Conservation (phyloP, 2,113 vertebrate species). For the Ceratotherium simum region DNA sequence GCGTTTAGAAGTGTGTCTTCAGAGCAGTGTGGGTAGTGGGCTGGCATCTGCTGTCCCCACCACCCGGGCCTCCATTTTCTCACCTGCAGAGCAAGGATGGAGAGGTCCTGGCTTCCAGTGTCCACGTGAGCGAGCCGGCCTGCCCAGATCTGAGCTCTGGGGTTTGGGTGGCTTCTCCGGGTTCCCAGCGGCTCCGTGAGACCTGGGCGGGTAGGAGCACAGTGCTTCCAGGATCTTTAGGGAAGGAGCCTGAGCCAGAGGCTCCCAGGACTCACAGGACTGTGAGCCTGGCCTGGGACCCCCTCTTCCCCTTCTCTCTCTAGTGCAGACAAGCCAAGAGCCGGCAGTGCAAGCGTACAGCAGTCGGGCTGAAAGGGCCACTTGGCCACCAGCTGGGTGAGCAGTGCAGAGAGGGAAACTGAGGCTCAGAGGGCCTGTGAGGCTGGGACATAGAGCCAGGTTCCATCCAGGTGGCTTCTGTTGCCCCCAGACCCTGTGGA, state of each 20-base stretch:
- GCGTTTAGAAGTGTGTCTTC: no score
- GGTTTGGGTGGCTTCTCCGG: not conserved
- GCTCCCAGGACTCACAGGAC: not conserved
- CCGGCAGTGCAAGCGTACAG: fast-evolving
- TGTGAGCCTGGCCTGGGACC: not conserved
- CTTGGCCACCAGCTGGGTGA: not conserved
- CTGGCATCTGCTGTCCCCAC: not conserved
- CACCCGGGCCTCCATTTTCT: not conserved
- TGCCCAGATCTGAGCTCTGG: not conserved
- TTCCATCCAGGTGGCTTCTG: not conserved
- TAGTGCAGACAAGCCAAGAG: fast-evolving
- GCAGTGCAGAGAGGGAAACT: not conserved
- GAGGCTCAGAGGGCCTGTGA: not conserved
- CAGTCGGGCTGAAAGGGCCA: not conserved
- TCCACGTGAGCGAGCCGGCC: no score
- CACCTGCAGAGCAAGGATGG: no score
- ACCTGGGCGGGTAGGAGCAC: not conserved
- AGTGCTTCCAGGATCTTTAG: not conserved
- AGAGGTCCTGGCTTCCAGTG: not conserved
- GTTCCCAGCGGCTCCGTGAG: not conserved
- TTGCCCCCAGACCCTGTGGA: not conserved
- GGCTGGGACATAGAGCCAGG: not conserved
- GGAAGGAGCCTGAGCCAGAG: not conserved
- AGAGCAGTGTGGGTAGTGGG: not conserved
- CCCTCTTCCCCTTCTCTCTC: not conserved